Base-by-base conservation (phyloP, 2,797 vertebrate genomes). In the Microhierax caerulescens region DNA sequence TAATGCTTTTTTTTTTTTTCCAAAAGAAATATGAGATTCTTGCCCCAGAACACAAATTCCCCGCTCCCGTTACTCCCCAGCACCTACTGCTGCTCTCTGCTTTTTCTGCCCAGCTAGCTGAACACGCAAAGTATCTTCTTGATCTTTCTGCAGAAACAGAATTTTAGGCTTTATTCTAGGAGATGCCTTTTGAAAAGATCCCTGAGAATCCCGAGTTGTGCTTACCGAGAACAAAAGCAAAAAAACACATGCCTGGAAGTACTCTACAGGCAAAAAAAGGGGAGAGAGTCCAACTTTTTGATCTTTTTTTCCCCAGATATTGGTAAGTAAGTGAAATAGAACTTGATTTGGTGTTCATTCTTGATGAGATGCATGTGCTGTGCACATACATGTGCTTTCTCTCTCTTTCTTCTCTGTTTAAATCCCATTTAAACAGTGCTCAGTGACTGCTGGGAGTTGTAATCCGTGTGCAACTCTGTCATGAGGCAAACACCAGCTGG, bases 351-450 rank as follows among this genome's bases (percentile, higher is more conserved):
- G 47, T 95, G 50, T 27, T 92, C 85, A 11, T 80, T 90, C 65
- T 76, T 95, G 92, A 88, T 59, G 56, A 91, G 73, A 85, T 69
- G 24, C 82, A 93, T 47, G 85, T 88, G 82, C 76, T 0, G 1
- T 68, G 57, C 34, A 28, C 48, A 36, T 93, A 80, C 76, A 65
- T 36, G 79, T 90, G 88, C 73, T 95, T 94, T 77, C 60, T 91
- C 22, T 91, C 87, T 93, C 74, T 79, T 50, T 78, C 75, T 95
- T 90, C 64, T 76, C 82, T 93, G 90, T 94, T 95, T 94, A 94
- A 94, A 82, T 59, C 57, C 64, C 53, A 23, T 95, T 95, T 89
- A 95, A 96, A 90, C 92, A 94, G 88, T 77, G 60, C 60, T 95
- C 5, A 5, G 63, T 91, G 81, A 39, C 88, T 94, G 75, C 50